A percentile compares a stretch with the other conserved stretches of the same genome.
These are phyloP conservation scores for Drepana falcataria DNA, from an alignment of 2,888 invertebrate genomes.

Conservation along the genomic window DNA sequence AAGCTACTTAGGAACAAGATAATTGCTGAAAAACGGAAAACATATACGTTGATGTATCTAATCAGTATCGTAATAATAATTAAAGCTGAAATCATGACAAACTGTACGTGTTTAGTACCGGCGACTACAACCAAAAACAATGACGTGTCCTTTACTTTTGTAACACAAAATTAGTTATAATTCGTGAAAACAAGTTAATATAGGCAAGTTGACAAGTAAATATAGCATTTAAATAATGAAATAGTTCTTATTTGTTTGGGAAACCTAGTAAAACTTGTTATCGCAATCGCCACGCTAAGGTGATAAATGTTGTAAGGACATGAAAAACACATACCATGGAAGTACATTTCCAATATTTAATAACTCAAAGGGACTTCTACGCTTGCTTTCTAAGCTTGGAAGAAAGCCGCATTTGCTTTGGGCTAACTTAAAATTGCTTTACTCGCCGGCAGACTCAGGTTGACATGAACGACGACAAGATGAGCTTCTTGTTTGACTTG, in stretches of 20 bases:
- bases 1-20: slow-evolving; percentile 41
- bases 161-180: not conserved
- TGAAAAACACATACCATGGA: slow-evolving; percentile 37
- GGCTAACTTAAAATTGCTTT: slow-evolving; percentile 12
- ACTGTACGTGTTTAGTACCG: not conserved
- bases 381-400: not conserved
- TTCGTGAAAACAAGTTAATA: not conserved
- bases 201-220: not conserved
- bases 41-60: slow-evolving; percentile 1
- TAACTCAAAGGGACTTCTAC: slow-evolving; percentile 15
- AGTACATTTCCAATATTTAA: slow-evolving; percentile 36
- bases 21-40: slow-evolving; percentile 37
- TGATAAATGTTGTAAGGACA: slow-evolving; percentile 10
- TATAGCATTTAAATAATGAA: not conserved
- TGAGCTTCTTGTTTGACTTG: slow-evolving; percentile 12
- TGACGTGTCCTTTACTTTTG: slow-evolving; percentile 52
- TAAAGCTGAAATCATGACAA: not conserved
- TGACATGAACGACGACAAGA: too few relatives aligned
- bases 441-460: slow-evolving; percentile 21
- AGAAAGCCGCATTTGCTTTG: slow-evolving; percentile 6
- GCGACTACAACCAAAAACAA: slow-evolving; percentile 22
- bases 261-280: not conserved
- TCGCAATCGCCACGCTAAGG: slow-evolving; percentile 5
- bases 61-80: too few relatives aligned
- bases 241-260: not conserved